phyloP scores from a whole-genome alignment of 2,113 vertebrate genomes.

The Carollia perspicillata region DNA sequence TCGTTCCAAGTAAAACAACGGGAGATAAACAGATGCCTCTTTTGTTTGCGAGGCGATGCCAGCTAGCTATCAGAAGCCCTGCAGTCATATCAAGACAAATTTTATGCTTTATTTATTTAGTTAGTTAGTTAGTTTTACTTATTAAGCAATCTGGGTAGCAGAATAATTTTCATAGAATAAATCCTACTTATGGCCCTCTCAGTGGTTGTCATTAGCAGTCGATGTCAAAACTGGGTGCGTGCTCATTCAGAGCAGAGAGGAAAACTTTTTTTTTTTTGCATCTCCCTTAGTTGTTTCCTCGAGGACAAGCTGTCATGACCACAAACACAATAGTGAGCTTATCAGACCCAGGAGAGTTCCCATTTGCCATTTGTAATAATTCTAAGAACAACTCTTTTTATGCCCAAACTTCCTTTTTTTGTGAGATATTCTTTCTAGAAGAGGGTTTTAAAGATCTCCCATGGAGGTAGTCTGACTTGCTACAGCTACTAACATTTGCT shows the following conservation, averaged over 20 bases:
- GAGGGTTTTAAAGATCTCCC: background rate
- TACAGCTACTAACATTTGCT: constrained; percentile 3
- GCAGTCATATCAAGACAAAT: background rate
- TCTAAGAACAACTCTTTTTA: background rate
- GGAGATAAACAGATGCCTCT: constrained; percentile 46
- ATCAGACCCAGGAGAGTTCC: constrained; percentile 1
- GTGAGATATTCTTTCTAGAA: background rate
- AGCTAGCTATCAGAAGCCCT: background rate
- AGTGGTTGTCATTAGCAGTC: background rate
- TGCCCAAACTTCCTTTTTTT: background rate
- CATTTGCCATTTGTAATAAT: constrained; percentile 26
- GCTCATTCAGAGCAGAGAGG: constrained; percentile 23
- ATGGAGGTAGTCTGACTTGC: background rate
- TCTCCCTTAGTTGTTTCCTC: background rate
- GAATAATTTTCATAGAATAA: background rate
- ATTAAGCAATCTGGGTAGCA: background rate
- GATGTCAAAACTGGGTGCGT: background rate
- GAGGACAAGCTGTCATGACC: background rate
- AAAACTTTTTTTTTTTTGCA: background rate
- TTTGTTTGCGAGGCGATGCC: background rate
- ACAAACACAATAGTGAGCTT: background rate
- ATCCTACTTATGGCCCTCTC: background rate
- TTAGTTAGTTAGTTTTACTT: background rate
- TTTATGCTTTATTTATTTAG: background rate
- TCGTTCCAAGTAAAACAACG: constrained; percentile 51